Conservation (phyloP, 2,113 vertebrate species). For the Oryzias melastigma region DNA sequence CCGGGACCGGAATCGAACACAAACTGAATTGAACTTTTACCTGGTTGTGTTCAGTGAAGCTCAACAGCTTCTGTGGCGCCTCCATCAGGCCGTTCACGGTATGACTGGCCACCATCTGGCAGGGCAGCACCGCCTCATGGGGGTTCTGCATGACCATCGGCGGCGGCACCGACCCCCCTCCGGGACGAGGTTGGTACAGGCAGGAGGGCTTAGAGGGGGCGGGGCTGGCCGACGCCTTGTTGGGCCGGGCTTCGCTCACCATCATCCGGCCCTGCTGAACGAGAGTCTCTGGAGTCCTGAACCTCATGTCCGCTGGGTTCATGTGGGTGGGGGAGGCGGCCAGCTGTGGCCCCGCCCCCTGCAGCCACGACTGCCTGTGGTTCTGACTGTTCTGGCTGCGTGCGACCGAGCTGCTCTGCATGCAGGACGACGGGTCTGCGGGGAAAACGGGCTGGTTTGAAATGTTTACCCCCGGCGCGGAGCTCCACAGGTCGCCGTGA, state of each 20-base stretch:
- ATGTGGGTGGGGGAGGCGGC: constrained; percentile 2
- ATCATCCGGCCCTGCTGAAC: constrained; percentile 48
- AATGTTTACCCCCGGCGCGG: constrained; percentile 33
- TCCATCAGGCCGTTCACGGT: constrained; percentile 7
- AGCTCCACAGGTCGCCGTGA: constrained; percentile 47
- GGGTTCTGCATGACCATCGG: constrained; percentile 25
- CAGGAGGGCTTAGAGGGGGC: constrained; percentile 41
- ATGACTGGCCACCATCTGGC: constrained; percentile 22
- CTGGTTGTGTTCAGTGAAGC: constrained; percentile 62
- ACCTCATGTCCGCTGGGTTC: background rate
- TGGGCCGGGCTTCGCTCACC: constrained; percentile 17
- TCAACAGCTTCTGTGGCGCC: constrained; percentile 42
- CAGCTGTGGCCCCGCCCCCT: constrained; percentile 10
- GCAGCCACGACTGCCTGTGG: constrained; percentile 45
- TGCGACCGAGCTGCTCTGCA: constrained; percentile 42
- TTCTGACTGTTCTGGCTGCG: constrained; percentile 24
- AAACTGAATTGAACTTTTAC: constrained; percentile 39
- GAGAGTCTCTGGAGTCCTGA: constrained; percentile 33
- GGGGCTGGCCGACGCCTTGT: constrained; percentile 13
- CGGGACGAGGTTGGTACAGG: constrained; percentile 37
- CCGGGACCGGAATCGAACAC: background rate
- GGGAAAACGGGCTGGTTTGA: constrained; percentile 22
- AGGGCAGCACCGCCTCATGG: constrained; percentile 19
- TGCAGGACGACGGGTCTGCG: background rate
- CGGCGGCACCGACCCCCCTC: background rate